Percentiles rank a stretch among this genome's conserved stretches.
Conservation (phyloP, 2,113 vertebrate genomes). For the Cettia cetti region DNA sequence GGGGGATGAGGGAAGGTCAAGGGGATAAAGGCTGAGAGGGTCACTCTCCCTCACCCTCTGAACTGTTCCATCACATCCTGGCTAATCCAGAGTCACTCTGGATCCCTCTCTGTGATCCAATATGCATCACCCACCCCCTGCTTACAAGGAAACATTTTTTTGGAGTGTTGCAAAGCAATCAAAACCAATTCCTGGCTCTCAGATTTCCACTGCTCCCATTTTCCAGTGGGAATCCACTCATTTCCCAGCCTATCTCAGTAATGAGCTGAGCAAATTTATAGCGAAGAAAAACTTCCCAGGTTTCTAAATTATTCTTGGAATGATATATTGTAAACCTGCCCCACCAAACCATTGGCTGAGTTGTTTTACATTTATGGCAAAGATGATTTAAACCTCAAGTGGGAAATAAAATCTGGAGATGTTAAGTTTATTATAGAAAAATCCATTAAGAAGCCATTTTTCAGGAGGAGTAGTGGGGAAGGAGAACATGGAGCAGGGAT, state of each 20-base stretch:
- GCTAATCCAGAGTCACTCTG: not conserved
- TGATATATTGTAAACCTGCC: constrained; percentile 42
- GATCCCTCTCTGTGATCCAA: not conserved
- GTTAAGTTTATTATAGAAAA: constrained; percentile 45
- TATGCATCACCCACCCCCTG: not conserved
- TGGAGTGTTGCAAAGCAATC: not conserved
- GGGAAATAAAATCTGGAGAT: constrained; percentile 32
- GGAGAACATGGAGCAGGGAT: not conserved
- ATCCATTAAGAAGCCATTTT: constrained; percentile 35
- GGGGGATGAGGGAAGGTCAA: not conserved
- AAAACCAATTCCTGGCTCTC: not conserved
- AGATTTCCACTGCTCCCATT: not conserved
- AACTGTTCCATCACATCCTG: not conserved
- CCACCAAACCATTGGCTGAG: constrained; percentile 43
- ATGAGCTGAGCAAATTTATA: constrained; percentile 34
- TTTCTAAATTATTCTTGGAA: constrained; percentile 48
- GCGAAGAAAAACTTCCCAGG: constrained; percentile 10
- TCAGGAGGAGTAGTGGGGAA: not conserved
- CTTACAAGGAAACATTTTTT: not conserved
- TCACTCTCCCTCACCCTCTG: too few relatives aligned
- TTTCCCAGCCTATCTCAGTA: constrained; percentile 4
- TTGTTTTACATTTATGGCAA: constrained; percentile 54
- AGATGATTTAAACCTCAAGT: constrained; percentile 62
- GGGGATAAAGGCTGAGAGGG: not conserved
- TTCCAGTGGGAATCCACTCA: constrained; percentile 19